A percentile compares a stretch with the other conserved stretches of the same genome.
These are phyloP conservation scores for Euphonia xanthogaster DNA, from an alignment of 2,797 vertebrate genomes.

Conservation along the genomic window DNA sequence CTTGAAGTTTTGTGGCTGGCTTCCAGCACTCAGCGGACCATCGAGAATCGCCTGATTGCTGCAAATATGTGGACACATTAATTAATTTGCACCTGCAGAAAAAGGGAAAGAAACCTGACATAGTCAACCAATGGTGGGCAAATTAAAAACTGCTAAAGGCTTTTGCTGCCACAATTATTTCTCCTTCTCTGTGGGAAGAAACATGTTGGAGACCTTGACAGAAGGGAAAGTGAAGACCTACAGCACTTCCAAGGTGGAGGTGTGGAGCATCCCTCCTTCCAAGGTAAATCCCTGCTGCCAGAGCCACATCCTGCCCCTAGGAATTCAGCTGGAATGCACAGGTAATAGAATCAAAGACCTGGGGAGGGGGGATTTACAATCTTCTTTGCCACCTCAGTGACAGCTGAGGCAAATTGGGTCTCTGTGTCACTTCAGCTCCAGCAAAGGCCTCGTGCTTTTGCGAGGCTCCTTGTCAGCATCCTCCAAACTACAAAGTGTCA, in stretches of 20 bases:
- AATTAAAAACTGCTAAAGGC: not conserved
- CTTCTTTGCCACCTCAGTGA: not conserved
- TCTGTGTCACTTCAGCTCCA: not conserved
- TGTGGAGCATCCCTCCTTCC: not conserved
- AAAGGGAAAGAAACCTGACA: not conserved
- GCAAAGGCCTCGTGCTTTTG: not conserved
- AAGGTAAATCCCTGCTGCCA: not conserved
- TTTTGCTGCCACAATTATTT: not conserved
- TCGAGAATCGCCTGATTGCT: rapidly evolving
- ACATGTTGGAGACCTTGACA: not conserved
- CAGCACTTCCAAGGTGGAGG: not conserved
- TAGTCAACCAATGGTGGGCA: not conserved
- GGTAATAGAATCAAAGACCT: not conserved
- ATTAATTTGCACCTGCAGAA: not conserved
- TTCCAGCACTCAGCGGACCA: not conserved
- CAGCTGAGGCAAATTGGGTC: not conserved
- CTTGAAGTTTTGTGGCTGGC: not conserved
- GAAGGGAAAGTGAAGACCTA: not conserved
- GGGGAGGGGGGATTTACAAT: not conserved
- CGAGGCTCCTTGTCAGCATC: not conserved
- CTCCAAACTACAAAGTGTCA: conserved; percentile 11
- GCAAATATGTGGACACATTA: not conserved
- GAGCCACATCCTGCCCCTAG: not conserved
- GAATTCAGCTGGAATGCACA: not conserved
- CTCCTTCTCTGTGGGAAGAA: not conserved